These are phyloP conservation scores for Drosophila birchii DNA, from an alignment of 2,888 invertebrate genomes.

Conservation along the genomic window DNA sequence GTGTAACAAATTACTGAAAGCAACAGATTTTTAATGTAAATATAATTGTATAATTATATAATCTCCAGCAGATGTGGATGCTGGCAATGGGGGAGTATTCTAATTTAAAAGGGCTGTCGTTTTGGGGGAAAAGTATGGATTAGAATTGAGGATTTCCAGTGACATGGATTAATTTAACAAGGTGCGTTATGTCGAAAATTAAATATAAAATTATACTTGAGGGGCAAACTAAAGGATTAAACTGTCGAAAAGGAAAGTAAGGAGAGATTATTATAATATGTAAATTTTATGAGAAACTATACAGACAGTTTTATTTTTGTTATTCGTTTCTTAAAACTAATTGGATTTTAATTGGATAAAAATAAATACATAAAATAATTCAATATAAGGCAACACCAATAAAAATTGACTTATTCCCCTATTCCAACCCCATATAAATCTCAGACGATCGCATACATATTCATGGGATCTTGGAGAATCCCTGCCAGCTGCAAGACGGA, in stretches of 20 bases:
- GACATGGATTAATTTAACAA: conserved; percentile 32
- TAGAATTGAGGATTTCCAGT: conserved; percentile 9
- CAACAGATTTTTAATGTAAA: conserved; percentile 79
- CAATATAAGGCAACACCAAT: conserved; percentile 2
- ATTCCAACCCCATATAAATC: conserved; percentile 18
- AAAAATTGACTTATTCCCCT: conserved; percentile 14
- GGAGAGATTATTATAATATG: too few species aligned
- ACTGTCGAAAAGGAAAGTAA: conserved; percentile 31
- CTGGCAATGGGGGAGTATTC: conserved; percentile 17
- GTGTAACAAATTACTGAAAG: conserved; percentile 62
- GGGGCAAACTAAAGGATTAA: conserved; percentile 49
- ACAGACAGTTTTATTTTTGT: neutral
- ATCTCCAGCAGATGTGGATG: conserved; percentile 66
- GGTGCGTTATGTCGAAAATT: conserved; percentile 23
- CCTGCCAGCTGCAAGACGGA: conserved; percentile 62
- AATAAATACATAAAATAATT: conserved; percentile 10
- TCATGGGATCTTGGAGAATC: conserved; percentile 31
- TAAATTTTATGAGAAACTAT: neutral
- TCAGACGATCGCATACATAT: conserved; percentile 35
- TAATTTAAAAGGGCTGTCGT: conserved; percentile 4
- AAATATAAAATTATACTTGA: neutral
- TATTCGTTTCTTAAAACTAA: neutral
- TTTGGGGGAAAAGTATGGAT: conserved; percentile 1
- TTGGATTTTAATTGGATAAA: conserved; percentile 27
- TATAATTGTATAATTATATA: conserved; percentile 79